Base-by-base conservation (phyloP, 1,140 invertebrate species). In the Eumaeus atala region DNA sequence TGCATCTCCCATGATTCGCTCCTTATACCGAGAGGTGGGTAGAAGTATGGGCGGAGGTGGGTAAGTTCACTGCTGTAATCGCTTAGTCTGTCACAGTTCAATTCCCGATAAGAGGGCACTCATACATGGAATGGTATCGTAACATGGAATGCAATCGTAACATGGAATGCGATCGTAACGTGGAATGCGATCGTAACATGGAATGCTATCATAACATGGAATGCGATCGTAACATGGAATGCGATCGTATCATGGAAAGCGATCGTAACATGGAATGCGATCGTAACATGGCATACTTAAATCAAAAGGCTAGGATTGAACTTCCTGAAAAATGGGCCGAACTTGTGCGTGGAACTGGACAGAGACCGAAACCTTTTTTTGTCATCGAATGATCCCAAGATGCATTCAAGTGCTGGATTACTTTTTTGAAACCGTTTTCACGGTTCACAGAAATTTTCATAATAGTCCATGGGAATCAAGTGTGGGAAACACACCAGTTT, bases 81-180 rank as follows among this genome's bases (percentile, higher is more conserved):
- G 2, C 9, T 58, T 67, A 36, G 9, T 61, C 58, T 18, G 38
- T 67, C 38, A 68, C 51, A 64, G 50, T 66, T 38, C 63, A 56
- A 54, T 68, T 66, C 40, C 62, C 62, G 6, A 61, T 71, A 50
- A 51, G 54, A 51, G 67, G 67, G 4, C 68, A 68, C 47, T 62
- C 63, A 34, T 69, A 67, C 51, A 28, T 28, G 21, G 21, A 28
- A 6, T 28, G 21, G 2, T 3, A 28, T 28, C 21, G 21, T 28
- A 28, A 28, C 6, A 47, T 47, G 42, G 42, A 12, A 12, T 47
- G 9, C 10, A 28, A n/a, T n/a, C n/a, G n/a, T n/a, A n/a, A n/a
- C n/a, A n/a, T n/a, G n/a, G n/a, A n/a, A n/a, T n/a, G n/a, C n/a
- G n/a, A n/a, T n/a, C n/a, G n/a, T n/a, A n/a, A n/a, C n/a, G n/a